Evolutionary conservation across 2,888 invertebrate genomes (phyloP), one percentile per base, ranked within the genome.

Genomic region (Sipha maydis): DNA sequence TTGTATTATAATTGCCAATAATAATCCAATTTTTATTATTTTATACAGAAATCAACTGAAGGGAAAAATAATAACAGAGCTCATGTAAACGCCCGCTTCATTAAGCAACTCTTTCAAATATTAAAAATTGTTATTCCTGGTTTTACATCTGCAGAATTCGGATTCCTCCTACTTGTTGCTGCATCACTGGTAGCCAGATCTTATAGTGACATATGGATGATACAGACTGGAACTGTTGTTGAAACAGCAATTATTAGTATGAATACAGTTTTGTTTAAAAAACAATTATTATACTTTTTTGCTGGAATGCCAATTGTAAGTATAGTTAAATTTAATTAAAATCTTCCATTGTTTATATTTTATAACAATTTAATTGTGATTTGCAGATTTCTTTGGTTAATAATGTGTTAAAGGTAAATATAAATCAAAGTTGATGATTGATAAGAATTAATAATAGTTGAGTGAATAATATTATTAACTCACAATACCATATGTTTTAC

Each of bases 161-260:
- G 95, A 9, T 94, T 95, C 90, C 93, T 97, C 91, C 90, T 94
- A 21, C 92, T 97, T 41, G 95, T 97, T 14, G 99, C 98, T 0
- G 91, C 93, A 8, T 95, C 97, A 8, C 93, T 99, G 75, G 94
- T 98, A 38, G 95, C 96, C 3, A 94, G 99, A 90, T 98, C 99
- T 0, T 94, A 98, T 90, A 98, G 98, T 91, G 99, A 99, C 92
- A 94, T 99, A 85, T 99, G 98, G 98, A 95, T 99, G 93, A 99
- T 99, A 90, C 96, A 97, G 91, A 97, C 96, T 92, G 96, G 97
- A 21, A 99, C 99, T 3, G 94, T 96, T 88, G 95, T 99, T 91
- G 99, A 99, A 93, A 97, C 96, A 92, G 95, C 98, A 9, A 98
- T 99, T 90, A 97, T 99, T 91, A 95, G 97, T 90, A 96, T 97